A percentile compares a stretch with the other conserved stretches of the same genome.
These are phyloP conservation scores for Eumeta japonica DNA, from an alignment of 1,140 invertebrate genomes.

Conservation along the genomic window DNA sequence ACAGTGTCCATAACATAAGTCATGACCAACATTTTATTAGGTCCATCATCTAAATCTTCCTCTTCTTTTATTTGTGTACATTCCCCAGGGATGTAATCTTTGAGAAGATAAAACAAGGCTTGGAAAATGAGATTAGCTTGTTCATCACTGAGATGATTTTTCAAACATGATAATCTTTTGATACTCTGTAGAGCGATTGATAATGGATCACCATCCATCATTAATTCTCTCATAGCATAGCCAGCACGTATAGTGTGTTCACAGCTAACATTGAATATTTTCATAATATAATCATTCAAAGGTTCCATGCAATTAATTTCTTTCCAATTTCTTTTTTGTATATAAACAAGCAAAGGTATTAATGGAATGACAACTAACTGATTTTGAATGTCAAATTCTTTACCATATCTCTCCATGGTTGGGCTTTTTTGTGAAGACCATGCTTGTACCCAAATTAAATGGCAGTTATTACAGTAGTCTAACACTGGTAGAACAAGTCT, in stretches of 20 bases:
- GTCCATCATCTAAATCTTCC: constrained; percentile 19
- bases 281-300: constrained; percentile 63
- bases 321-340: constrained; percentile 29
- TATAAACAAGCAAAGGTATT: constrained; percentile 59
- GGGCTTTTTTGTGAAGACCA: constrained; percentile 19
- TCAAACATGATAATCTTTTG: constrained; percentile 58
- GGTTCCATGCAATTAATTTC: constrained; percentile 43
- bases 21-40: constrained; percentile 38
- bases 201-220: constrained; percentile 50
- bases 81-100: constrained; percentile 55
- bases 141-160: constrained; percentile 60
- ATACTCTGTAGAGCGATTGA: constrained; percentile 64
- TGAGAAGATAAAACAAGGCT: constrained; percentile 64
- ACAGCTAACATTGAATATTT: constrained; percentile 62
- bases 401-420: constrained; percentile 11
- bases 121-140: constrained; percentile 72
- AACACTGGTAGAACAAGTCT: constrained; percentile 22
- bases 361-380: constrained; percentile 63
- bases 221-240: constrained; percentile 61
- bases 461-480: constrained; percentile 32
- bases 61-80: constrained; percentile 18
- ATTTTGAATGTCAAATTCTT: constrained; percentile 32
- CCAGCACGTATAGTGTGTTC: constrained; percentile 63
- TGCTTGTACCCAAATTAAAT: constrained; percentile 27
- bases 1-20: constrained; percentile 63